Conservation (phyloP, 1,140 invertebrate species). For the Oedothorax gibbosus region DNA sequence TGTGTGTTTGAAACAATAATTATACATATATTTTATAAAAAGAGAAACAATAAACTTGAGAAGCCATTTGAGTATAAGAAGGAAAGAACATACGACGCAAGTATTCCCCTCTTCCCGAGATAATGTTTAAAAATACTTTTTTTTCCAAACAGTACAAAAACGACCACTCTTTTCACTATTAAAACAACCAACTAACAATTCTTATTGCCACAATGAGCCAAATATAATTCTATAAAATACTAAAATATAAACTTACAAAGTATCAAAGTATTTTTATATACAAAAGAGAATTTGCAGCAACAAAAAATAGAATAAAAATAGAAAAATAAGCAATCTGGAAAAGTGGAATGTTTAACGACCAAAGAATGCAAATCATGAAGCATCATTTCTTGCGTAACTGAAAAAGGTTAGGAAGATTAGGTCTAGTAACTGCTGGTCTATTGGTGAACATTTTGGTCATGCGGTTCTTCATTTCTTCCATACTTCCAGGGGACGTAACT, state of each 20-base stretch:
- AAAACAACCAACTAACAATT: neutral
- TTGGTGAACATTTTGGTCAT: constrained; percentile 74
- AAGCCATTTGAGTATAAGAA: neutral
- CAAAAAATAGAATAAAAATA: neutral
- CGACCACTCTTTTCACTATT: neutral
- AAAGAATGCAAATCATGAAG: neutral
- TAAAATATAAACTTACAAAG: neutral
- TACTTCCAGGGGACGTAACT: constrained; percentile 65
- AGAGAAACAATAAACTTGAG: neutral
- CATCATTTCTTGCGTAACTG: constrained; percentile 59
- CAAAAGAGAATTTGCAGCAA: neutral
- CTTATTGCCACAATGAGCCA: neutral
- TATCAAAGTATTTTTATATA: neutral
- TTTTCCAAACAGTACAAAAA: neutral
- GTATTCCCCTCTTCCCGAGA: neutral
- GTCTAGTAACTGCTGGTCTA: constrained; percentile 62
- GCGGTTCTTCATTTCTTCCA: constrained; percentile 75
- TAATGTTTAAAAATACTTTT: constrained; percentile 7
- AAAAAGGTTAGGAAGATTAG: constrained; percentile 62
- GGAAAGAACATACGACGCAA: neutral
- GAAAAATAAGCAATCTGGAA: neutral
- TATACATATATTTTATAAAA: neutral
- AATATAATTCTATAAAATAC: neutral
- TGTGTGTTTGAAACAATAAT: neutral
- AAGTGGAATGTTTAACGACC: constrained; percentile 14